Conservation (phyloP, 1,140 invertebrate species). For the Ceratina australensis region DNA sequence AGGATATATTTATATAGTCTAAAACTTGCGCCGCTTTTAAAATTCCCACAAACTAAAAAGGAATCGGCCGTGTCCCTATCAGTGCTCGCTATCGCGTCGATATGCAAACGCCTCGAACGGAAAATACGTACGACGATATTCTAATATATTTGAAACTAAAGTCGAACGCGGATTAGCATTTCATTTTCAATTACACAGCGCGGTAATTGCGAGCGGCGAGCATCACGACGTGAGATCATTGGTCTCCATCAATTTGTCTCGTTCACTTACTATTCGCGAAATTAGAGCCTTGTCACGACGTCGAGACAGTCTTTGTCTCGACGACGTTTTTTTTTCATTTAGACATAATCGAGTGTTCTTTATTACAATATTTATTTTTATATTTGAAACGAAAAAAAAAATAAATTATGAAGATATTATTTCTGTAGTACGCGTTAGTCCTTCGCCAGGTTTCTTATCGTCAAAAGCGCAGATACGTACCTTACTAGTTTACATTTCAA, state of each 20-base stretch:
- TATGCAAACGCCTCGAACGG: neutral
- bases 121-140: neutral
- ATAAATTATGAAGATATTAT: no score
- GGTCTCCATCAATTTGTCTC: neutral
- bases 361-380: no score
- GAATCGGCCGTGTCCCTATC: neutral
- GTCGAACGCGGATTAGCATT: conserved; percentile 2
- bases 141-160: conserved; percentile 6
- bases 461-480: no score
- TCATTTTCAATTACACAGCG: conserved; percentile 16
- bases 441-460: no score
- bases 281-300: neutral
- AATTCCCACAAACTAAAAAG: neutral
- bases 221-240: neutral
- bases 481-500: no score
- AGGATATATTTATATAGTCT: no score
- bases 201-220: conserved; percentile 19
- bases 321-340: no score
- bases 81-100: neutral
- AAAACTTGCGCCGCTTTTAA: neutral
- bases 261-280: neutral
- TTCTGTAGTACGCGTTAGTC: no score
- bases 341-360: no score
- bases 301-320: no score
- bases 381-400: no score